Base-by-base conservation (phyloP, 2,113 vertebrate species). In the Ursus arctos region DNA sequence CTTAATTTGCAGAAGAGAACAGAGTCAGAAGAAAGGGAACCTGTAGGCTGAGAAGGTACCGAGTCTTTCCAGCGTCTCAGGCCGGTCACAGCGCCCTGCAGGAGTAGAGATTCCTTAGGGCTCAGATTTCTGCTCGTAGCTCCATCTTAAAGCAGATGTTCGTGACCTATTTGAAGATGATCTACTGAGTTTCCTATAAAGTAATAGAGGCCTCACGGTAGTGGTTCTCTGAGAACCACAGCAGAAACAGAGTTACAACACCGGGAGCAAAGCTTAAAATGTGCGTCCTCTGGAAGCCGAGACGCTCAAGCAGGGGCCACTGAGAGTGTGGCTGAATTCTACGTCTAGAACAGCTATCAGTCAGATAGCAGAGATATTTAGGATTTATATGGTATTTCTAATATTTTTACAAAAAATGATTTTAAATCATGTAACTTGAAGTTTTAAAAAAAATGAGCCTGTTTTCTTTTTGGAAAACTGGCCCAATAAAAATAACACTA, bases 401-500 rank as follows among this genome's bases (percentile, higher is more conserved):
- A 28, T 98, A 81, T 92, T 97, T 98, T 97, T 96, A 69, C 92
- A 97, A 84, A 98, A 98, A 95, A 89, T 83, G 93, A 89, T 92
- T 98, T 96, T 93, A 96, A 98, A 72, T 98, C 93, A 80, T 40
- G 18, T 94, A 89, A 94, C 77, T 87, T 96, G 53, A 97, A 96
- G 96, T 89, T 93, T 96, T 85, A 5, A 74, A 5, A 74, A 92
- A 83, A 93, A 80, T 53, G 53, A 96, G 84, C 81, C 95, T 55
- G 36, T 90, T 98, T 98, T 98, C 95, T 97, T 95, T 97, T 93
- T 97, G 59, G 93, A 94, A 96, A 97, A 84, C n/a, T 87, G 89
- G 92, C 65, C 43, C 83, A 71, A 81, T 65, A 88, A 88, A 94
- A 97, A 74, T 94, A 88, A 86, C 91, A 63, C 31, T 91, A 67